Evolutionary conservation across 2,113 vertebrate genomes (phyloP), one percentile per base, ranked within the genome.

Genomic region (Nothocercus nigrocapillus): DNA sequence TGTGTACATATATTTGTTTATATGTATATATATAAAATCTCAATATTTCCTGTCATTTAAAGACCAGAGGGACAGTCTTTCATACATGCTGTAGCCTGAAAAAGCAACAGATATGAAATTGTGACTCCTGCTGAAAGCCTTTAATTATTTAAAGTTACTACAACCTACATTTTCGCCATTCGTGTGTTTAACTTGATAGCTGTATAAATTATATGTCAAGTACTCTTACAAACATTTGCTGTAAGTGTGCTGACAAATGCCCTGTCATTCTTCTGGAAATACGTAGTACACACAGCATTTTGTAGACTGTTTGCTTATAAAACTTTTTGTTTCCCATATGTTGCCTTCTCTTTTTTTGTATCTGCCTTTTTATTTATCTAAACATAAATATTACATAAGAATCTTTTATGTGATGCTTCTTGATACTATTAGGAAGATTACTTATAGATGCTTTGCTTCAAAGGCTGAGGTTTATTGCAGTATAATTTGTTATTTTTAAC

Each of bases 91-190:
- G 16, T 36, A 72, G 18, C 54, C 30, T 95, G 66, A 34, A 93
- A 96, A 89, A 83, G 49, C 66, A 97, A 82, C 59, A 92, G 70
- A 53, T 86, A 83, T 76, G 64, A 79, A 96, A 91, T 74, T 83
- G 34, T 61, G 47, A 84, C 72, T 92, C 74, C 68, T 93, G 22
- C 89, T 85, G 94, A 94, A 96, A 97, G 70, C 69, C 76, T 96
- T 97, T 94, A 97, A 94, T 94, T 97, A 97, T 95, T 95, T 94
- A 94, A 74, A 56, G 66, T 91, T 97, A 76, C 94, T 95, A 61
- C 76, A 97, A 82, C 27, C 13, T 83, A 78, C 58, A 44, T 78
- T 94, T 96, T 93, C 92, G 76, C 64, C 66, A 89, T 97, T 94
- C 97, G 81, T 93, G 62, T 95, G 69, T 88, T 96, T 96, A 96